These are phyloP conservation scores for Bubo scandiacus DNA, from an alignment of 2,113 vertebrate genomes.

Conservation along the genomic window DNA sequence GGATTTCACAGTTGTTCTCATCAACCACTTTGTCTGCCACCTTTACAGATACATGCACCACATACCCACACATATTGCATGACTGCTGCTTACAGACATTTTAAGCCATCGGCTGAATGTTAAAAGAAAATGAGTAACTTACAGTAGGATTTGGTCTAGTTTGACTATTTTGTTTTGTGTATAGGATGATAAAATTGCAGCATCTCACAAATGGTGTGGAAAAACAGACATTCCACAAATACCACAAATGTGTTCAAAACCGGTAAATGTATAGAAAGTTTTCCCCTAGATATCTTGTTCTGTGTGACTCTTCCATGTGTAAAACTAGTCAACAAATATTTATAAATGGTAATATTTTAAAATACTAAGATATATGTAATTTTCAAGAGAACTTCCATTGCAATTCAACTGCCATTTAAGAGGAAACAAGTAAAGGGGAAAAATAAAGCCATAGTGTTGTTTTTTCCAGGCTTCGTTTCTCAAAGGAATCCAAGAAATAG, in stretches of 20 bases:
- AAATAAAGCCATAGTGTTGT: not conserved
- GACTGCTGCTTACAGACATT: not conserved
- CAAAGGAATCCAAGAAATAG: not conserved
- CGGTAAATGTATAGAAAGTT: not conserved
- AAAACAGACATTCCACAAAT: not conserved
- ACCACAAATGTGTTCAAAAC: not conserved
- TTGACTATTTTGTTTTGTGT: not conserved
- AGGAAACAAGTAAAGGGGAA: not conserved
- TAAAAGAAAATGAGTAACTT: not conserved
- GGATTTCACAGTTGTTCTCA: not conserved
- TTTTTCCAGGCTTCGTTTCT: not conserved
- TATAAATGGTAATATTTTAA: not conserved
- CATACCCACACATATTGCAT: accelerated
- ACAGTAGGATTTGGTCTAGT: not conserved
- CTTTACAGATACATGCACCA: not conserved
- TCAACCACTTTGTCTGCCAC: not conserved
- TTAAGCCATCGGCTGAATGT: not conserved
- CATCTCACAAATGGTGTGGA: not conserved
- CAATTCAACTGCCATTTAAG: not conserved
- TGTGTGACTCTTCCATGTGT: not conserved
- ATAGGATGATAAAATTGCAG: not conserved
- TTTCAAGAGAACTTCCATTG: not conserved
- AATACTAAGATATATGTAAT: not conserved
- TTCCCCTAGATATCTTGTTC: not conserved
- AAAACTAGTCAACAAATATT: not conserved